phyloP scores from a whole-genome alignment of 1,140 invertebrate species.

The Sweltsa coloradensis region DNA sequence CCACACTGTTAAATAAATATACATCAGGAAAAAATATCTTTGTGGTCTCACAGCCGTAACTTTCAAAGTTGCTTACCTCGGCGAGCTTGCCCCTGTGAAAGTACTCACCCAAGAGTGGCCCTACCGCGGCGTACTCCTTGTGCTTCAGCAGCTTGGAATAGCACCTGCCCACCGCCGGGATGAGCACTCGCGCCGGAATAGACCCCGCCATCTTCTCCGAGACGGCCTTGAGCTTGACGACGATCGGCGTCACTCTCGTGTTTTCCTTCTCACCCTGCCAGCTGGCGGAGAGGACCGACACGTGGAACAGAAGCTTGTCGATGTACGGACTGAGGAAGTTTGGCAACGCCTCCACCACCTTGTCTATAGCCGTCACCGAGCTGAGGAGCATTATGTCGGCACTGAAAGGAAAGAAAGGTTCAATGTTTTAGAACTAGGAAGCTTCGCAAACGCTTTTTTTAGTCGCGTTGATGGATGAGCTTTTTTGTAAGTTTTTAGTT shows the following conservation, averaged over 20 bases:
- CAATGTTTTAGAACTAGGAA: too few species aligned
- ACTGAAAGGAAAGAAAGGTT: conserved; percentile 28
- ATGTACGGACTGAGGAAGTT: conserved; percentile 76
- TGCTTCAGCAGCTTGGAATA: conserved; percentile 47
- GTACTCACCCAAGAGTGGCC: conserved; percentile 54
- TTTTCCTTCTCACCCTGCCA: conserved; percentile 24
- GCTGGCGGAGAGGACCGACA: conserved; percentile 42
- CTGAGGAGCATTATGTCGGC: conserved; percentile 38
- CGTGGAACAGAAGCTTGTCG: conserved; percentile 52
- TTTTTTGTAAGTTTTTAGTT: too few species aligned
- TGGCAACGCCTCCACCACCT: conserved; percentile 66
- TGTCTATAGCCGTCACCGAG: conserved; percentile 61
- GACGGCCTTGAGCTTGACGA: conserved; percentile 43
- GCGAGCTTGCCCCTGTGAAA: too few species aligned
- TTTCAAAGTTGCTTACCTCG: too few species aligned
- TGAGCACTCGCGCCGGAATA: conserved; percentile 60
- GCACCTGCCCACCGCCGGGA: conserved; percentile 55
- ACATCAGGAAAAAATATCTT: too few species aligned
- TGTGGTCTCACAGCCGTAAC: too few species aligned
- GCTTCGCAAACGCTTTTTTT: too few species aligned
- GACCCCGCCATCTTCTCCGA: conserved; percentile 50
- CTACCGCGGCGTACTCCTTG: conserved; percentile 44
- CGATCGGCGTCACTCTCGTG: conserved; percentile 32
- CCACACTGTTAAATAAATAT: too few species aligned
- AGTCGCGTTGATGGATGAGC: too few species aligned